Evolutionary conservation across 2,888 invertebrate genomes (phyloP), one percentile per base, ranked within the genome.

Genomic region (Scelioninae gen. 2): DNA sequence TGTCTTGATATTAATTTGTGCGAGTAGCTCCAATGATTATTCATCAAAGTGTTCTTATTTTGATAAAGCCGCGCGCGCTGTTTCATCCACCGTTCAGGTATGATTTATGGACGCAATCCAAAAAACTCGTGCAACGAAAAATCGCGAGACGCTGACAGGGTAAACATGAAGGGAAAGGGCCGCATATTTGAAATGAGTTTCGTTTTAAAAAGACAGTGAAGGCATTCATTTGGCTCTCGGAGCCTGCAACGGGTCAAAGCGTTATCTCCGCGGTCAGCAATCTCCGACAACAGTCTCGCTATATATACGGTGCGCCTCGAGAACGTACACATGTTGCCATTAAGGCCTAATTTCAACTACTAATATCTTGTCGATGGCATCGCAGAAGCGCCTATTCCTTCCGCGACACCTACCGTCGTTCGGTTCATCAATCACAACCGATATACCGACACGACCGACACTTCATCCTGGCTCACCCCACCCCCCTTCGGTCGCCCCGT

Each of bases 211-310:
- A 74, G 64, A 85, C 85, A 85, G 85, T 82, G 83, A 79, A 80
- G 82, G 83, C 84, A 85, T 85, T 85, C 84, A 85, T 84, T 82
- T 85, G 80, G 79, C 80, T 78, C 80, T 79, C 78, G 74, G 74
- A 76, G 78, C 79, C 78, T 79, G 82, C 81, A 84, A 85, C 84
- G 85, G 85, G 85, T 85, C 85, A 85, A 79, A 82, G 82, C 83
- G 82, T 85, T 85, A 85, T 86, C 85, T 84, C 82, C 80, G 83
- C 85, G 85, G 85, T 85, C 85, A 85, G 82, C 82, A 82, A 82
- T 81, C 83, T 76, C 81, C 81, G 81, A 85, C 84, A 84, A 84
- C 82, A 78, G 77, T 78, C 80, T 81, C 77, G 81, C 81, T 82
- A 80, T 81, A 79, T 78, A 68, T 55, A 61, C 39, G 46, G 50